Base-by-base conservation (phyloP, 2,888 invertebrate species). In the Conus canariensis region DNA sequence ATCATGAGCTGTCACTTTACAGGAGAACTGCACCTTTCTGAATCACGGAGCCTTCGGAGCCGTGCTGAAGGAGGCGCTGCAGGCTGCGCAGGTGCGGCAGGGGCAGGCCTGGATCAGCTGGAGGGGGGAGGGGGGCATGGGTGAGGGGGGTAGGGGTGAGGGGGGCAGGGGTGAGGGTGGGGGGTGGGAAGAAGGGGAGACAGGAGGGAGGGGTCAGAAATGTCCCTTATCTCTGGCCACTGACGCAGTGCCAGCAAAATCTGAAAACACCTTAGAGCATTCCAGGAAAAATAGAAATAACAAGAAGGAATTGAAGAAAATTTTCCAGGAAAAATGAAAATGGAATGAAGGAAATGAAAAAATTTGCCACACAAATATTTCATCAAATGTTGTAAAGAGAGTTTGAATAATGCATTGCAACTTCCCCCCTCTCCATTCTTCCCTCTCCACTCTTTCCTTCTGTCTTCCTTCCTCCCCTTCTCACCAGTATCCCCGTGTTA, bases 41-140 rank as follows among this genome's bases (percentile, higher is more conserved):
- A 96, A 96, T 90, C 96, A 96, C 93, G 96, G 96, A 80, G 96
- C 96, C 58, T 96, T 96, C 94, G 96, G 96, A 86, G 93, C 93
- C 16, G 94, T 94, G 64, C 88, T 96, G 87, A 95, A 94, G 90
- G 94, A 94, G 90, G 95, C 95, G 9, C 87, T 96, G 86, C 93
- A 94, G 45, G 92, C 90, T 67, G 93, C 95, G n/a, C 96, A 95
- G 94, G 95, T 95, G 2, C 3, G 45, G 45, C 45, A 93, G 19
- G 74, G 45, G 45, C 45, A 45, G 45, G 45, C 45, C 45, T 45
- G 45, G 45, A 45, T 45, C 45, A 45, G 3, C 4, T 4, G 45
- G 45, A 4, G 45, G 45, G 45, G 45, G 45, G 45, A n/a, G n/a
- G n/a, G 30, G 30, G 30, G 30, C 2, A 2, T 0, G 30, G 30